phyloP scores from a whole-genome alignment of 2,888 invertebrate genomes.

The Hemaris fuciformis region DNA sequence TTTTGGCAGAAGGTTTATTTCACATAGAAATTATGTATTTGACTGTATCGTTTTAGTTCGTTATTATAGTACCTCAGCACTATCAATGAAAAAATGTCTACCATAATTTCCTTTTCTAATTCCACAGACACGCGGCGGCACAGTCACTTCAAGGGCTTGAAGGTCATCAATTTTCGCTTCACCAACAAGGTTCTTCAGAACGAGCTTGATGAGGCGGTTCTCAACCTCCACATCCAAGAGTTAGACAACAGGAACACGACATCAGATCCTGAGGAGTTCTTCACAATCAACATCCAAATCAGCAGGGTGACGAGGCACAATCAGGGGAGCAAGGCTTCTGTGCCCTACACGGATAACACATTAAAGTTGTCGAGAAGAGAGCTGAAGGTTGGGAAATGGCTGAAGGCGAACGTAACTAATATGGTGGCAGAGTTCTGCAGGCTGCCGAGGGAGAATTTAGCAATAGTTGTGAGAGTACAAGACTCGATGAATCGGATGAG shows the following conservation, averaged over 20 bases:
- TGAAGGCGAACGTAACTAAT: slow-evolving; percentile 87
- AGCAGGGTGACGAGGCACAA: slow-evolving; percentile 67
- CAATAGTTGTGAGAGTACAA: slow-evolving; percentile 87
- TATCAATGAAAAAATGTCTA: no score
- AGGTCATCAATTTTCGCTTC: slow-evolving; percentile 87
- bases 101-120: background rate
- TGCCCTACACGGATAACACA: slow-evolving; percentile 62
- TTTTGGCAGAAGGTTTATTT: background rate
- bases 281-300: slow-evolving; percentile 65
- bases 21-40: no score
- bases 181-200: slow-evolving; percentile 86
- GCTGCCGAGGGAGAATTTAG: slow-evolving; percentile 87
- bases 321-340: slow-evolving; percentile 67
- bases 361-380: slow-evolving; percentile 77
- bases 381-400: slow-evolving; percentile 84
- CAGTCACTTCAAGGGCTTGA: slow-evolving; percentile 84
- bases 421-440: slow-evolving; percentile 90
- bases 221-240: slow-evolving; percentile 85
- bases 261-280: slow-evolving; percentile 55
- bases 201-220: slow-evolving; percentile 85
- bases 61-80: no score
- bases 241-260: slow-evolving; percentile 61
- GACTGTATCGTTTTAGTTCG: no score
- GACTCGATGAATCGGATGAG: slow-evolving; percentile 82
- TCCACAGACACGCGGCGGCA: slow-evolving; percentile 84